Evolutionary conservation across 2,888 invertebrate species (phyloP).

Genomic region (Drosophila koepferae): DNA sequence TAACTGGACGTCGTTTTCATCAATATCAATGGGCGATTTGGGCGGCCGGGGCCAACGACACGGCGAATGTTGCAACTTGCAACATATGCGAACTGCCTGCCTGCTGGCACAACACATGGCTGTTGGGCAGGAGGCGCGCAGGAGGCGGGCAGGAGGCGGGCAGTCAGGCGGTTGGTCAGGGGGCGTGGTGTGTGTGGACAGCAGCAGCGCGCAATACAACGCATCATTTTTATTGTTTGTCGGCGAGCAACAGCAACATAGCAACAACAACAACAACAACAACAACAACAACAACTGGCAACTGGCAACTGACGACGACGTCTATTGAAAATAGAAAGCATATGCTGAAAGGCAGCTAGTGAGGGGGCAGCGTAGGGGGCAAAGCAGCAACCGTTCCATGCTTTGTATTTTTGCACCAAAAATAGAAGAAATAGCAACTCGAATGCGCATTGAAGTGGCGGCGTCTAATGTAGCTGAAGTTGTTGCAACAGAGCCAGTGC

Average conservation of each 20-base stretch:
- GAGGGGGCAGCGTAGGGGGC: not conserved
- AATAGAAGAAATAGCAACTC: conserved; percentile 56
- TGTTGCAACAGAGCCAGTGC: conserved; percentile 29
- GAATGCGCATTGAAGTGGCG: conserved; percentile 74
- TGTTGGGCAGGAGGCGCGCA: not conserved
- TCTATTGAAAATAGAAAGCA: conserved; percentile 76
- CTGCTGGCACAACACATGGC: conserved; percentile 40
- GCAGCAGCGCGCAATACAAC: conserved; percentile 73
- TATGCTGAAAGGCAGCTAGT: conserved; percentile 66
- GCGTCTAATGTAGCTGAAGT: conserved; percentile 72
- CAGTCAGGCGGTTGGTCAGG: conserved; percentile 18
- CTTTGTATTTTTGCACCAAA: conserved; percentile 76
- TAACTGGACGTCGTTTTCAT: conserved; percentile 79
- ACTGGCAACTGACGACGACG: conserved; percentile 60
- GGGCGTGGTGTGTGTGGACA: conserved; percentile 60
- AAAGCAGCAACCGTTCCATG: conserved; percentile 55
- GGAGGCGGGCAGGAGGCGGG: not conserved
- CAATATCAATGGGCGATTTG: conserved; percentile 74
- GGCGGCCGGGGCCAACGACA: conserved; percentile 46
- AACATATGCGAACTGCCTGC: conserved; percentile 71
- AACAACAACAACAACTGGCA: conserved; percentile 41
- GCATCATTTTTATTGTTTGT: conserved; percentile 78
- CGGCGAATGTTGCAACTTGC: conserved; percentile 68
- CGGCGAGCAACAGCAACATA: conserved; percentile 51
- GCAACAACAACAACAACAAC: conserved; percentile 36